Evolutionary conservation across 2,888 invertebrate genomes (phyloP).

Genomic region (Phalangium opilio): DNA sequence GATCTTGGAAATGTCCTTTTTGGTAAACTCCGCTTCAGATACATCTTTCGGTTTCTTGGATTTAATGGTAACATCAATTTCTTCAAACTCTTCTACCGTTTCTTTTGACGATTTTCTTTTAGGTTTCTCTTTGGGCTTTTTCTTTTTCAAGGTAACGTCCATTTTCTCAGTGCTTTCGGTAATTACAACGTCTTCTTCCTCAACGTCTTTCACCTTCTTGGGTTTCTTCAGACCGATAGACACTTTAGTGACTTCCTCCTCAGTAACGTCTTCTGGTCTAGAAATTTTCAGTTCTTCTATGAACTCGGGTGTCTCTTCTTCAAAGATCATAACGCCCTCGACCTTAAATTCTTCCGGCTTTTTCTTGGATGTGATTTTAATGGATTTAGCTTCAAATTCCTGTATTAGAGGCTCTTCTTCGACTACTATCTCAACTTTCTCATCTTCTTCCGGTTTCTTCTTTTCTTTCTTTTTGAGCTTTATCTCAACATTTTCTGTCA

Average conservation of each 20-base stretch:
- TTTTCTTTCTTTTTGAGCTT: slow-evolving; percentile 5
- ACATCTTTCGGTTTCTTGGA: slow-evolving; percentile 24
- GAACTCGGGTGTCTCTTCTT: neutral
- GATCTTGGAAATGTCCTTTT: too few relatives aligned
- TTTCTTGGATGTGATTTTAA: neutral
- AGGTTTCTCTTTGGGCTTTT: slow-evolving; percentile 2
- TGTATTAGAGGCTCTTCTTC: neutral
- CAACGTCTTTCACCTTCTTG: slow-evolving; percentile 1
- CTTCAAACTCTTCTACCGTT: slow-evolving; percentile 22
- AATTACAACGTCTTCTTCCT: neutral
- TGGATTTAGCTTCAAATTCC: neutral
- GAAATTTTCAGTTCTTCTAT: neutral
- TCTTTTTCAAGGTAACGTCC: too few relatives aligned
- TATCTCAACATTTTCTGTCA: slow-evolving; percentile 4
- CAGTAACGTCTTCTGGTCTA: slow-evolving; percentile 1
- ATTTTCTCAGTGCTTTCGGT: neutral
- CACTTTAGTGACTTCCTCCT: slow-evolving; percentile 2
- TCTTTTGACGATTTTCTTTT: slow-evolving; percentile 7
- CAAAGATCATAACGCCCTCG: too few relatives aligned
- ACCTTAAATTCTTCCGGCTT: too few relatives aligned
- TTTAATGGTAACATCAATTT: slow-evolving; percentile 23
- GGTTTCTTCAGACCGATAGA: slow-evolving; percentile 1
- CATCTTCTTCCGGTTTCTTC: slow-evolving; percentile 14
- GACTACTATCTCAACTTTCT: slow-evolving; percentile 14
- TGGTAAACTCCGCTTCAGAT: too few relatives aligned